Evolutionary conservation across 2,797 vertebrate genomes (phyloP).

Genomic region (Neosilurus hyrtlii): DNA sequence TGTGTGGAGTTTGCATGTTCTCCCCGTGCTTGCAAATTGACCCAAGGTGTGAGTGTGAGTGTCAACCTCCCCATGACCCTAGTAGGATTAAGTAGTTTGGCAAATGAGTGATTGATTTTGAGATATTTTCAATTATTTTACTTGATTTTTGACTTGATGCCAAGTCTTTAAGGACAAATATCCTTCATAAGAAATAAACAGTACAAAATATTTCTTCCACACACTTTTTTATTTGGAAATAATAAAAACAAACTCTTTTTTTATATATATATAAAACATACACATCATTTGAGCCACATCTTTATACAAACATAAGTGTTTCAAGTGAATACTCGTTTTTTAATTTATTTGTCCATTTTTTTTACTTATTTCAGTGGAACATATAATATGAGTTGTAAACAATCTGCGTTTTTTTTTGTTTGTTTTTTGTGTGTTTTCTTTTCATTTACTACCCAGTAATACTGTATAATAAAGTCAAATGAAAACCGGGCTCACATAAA

Average conservation of each 20-base stretch:
- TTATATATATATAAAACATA: conserved; percentile 78
- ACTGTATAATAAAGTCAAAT: conserved; percentile 69
- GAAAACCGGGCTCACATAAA: conserved; percentile 70
- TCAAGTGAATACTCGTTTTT: conserved; percentile 67
- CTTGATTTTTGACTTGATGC: too few relatives aligned
- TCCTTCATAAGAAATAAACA: conserved; percentile 6
- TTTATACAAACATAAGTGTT: conserved; percentile 77
- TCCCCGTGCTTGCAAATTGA: too few relatives aligned
- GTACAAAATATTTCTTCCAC: conserved; percentile 67
- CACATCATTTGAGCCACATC: conserved; percentile 83
- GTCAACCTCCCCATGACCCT: too few relatives aligned
- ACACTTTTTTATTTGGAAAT: conserved; percentile 83
- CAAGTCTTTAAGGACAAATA: not conserved
- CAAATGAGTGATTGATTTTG: too few relatives aligned
- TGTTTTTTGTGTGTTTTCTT: conserved; percentile 17
- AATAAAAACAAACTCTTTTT: conserved; percentile 78
- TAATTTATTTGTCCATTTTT: conserved; percentile 46
- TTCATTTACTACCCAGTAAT: conserved; percentile 64
- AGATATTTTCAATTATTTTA: too few relatives aligned
- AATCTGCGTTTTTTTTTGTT: conserved; percentile 66
- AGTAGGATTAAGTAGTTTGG: too few relatives aligned
- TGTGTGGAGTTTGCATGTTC: too few relatives aligned
- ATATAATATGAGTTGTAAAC: conserved; percentile 77
- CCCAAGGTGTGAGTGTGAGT: too few relatives aligned
- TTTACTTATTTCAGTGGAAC: conserved; percentile 71